Evolutionary conservation across 1,140 invertebrate species (phyloP).

Genomic region (Aphaenogaster ashmeadi): DNA sequence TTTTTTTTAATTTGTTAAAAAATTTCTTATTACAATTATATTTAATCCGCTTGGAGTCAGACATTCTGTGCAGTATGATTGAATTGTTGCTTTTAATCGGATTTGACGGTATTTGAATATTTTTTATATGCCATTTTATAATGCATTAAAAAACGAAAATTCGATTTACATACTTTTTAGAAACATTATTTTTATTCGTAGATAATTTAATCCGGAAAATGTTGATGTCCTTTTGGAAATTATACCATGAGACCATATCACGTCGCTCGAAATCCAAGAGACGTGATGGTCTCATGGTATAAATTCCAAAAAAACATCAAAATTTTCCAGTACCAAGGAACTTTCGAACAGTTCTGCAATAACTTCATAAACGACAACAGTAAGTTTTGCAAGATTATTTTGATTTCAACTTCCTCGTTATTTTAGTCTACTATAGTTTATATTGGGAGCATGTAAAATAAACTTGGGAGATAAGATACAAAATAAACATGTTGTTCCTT

Average conservation of each 20-base stretch:
- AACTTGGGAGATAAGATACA: slow-evolving; percentile 87
- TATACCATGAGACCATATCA: slow-evolving; percentile 92
- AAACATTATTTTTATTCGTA: slow-evolving; percentile 73
- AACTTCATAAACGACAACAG: slow-evolving; percentile 86
- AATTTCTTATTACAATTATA: too few relatives aligned
- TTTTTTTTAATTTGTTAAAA: too few relatives aligned
- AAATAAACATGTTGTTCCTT: slow-evolving; percentile 88
- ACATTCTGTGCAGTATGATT: too few relatives aligned
- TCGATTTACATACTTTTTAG: not conserved
- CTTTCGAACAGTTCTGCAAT: slow-evolving; percentile 89
- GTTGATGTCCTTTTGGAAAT: slow-evolving; percentile 86
- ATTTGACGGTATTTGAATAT: too few relatives aligned
- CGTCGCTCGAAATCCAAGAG: slow-evolving; percentile 93
- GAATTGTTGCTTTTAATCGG: too few relatives aligned
- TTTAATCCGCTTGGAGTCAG: slow-evolving; percentile 77
- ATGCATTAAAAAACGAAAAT: too few relatives aligned
- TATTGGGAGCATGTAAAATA: slow-evolving; percentile 88
- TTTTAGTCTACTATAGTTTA: slow-evolving; percentile 82
- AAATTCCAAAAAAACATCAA: slow-evolving; percentile 87
- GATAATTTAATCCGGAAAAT: slow-evolving; percentile 89
- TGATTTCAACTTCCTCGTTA: not conserved
- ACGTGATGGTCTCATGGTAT: slow-evolving; percentile 92
- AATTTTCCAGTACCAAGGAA: slow-evolving; percentile 86
- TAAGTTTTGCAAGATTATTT: not conserved
- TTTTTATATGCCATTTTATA: too few relatives aligned